Conservation (phyloP, 2,888 invertebrate species). For the Caenorhabditis afra region DNA sequence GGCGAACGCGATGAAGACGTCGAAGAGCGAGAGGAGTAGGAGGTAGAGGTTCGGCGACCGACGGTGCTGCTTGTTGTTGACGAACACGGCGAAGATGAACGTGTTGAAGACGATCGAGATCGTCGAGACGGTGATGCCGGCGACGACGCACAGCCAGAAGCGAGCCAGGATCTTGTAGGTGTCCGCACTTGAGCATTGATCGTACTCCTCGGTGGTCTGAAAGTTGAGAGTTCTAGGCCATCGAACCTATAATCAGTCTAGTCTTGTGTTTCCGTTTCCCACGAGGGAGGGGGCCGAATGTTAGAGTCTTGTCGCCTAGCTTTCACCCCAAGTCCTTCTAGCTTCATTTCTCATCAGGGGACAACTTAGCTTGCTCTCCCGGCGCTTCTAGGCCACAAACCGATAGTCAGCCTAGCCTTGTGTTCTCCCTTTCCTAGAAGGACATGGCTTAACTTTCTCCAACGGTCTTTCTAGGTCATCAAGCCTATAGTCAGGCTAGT, state of each 20-base stretch:
- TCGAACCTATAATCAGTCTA: neutral
- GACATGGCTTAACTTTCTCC: too few species aligned
- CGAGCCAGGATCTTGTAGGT: constrained; percentile 50
- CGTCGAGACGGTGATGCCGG: constrained; percentile 60
- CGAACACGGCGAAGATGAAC: constrained; percentile 69
- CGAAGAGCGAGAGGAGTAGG: constrained; percentile 67
- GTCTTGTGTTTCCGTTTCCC: too few species aligned
- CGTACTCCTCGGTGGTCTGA: constrained; percentile 15
- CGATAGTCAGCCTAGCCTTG: too few species aligned
- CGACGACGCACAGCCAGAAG: constrained; percentile 62
- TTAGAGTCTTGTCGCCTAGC: too few species aligned
- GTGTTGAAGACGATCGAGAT: constrained; percentile 68
- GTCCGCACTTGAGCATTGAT: constrained; percentile 46
- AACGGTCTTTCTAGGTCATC: too few species aligned
- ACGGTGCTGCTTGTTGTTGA: constrained; percentile 67
- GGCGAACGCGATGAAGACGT: constrained; percentile 69
- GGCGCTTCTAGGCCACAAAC: too few species aligned
- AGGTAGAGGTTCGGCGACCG: constrained; percentile 70
- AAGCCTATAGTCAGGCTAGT: too few species aligned
- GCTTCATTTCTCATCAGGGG: too few species aligned
- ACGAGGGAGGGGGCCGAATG: too few species aligned
- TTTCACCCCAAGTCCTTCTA: too few species aligned
- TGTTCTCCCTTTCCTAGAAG: too few species aligned
- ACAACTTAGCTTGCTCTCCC: too few species aligned
- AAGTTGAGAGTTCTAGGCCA: neutral